Evolutionary conservation across 2,113 vertebrate genomes (phyloP), one percentile per base, ranked within the genome.

Genomic region (Corythornis madagascariensis): DNA sequence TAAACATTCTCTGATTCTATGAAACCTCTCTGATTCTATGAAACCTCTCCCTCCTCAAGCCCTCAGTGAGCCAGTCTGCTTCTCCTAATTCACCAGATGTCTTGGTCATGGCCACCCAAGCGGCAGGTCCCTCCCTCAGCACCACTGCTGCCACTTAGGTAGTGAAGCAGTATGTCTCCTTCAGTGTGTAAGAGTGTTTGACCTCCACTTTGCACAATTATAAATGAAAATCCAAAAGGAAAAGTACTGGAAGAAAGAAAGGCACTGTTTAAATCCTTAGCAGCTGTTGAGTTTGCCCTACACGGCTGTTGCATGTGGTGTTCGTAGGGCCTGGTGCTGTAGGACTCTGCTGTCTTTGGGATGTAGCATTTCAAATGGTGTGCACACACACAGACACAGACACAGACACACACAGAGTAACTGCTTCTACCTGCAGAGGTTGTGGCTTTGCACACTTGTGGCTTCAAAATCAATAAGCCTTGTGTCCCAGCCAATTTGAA

Each of bases 261-360:
- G 28, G 9, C 26, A 33, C 7, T 26, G 20, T 63, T 70, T 64
- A 60, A 64, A 47, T 35, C 45, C 50, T 69, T 35, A 42, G 60
- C 28, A 64, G 11, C 33, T 11, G 4, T 55, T 56, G 52, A 86
- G 18, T 78, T 88, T 73, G 35, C 33, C 65, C 33, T 74, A 14
- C 6, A 5, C 6, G n/a, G 26, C 11, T 4, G 7, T 15, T 4
- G 3, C 0, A 1, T 14, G 20, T 4, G 6, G 47, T 19, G 29
- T 42, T 60, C 14, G 28, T 40, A 73, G 66, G n/a, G 48, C 31
- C 50, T 59, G 1, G 1, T 28, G 9, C 17, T 60, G 4, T 12
- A 70, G 52, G 22, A 28, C 8, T 29, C 43, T 78, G 25, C 13
- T 60, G 1, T 43, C 47, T 92, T 64, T 69, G 66, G 72, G 64